These are phyloP conservation scores for Camelus bactrianus DNA, from an alignment of 2,113 vertebrate genomes.

Conservation along the genomic window DNA sequence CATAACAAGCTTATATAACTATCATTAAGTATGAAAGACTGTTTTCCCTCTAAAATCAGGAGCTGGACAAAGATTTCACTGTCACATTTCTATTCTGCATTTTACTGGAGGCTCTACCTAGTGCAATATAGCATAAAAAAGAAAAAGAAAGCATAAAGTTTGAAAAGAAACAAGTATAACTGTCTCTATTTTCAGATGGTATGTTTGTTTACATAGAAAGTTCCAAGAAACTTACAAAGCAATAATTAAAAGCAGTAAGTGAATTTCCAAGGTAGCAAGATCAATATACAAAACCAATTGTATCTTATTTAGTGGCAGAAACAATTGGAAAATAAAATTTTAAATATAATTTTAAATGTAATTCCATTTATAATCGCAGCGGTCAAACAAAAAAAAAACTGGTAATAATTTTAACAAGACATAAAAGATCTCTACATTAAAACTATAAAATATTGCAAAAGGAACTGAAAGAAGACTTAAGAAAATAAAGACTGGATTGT, in stretches of 20 bases:
- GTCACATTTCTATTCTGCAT: background rate
- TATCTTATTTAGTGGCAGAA: background rate
- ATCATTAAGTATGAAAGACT: background rate
- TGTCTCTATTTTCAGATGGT: background rate
- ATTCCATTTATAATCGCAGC: background rate
- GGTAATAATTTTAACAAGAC: background rate
- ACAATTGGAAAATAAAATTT: background rate
- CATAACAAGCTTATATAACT: background rate
- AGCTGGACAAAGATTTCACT: background rate
- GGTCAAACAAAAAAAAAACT: background rate
- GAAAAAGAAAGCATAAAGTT: background rate
- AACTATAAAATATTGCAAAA: background rate
- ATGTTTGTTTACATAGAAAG: background rate
- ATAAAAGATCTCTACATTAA: background rate
- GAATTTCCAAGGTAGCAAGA: background rate
- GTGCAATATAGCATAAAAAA: background rate
- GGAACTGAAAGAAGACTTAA: background rate
- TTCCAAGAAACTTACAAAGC: background rate
- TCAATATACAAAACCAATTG: background rate
- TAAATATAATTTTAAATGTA: background rate
- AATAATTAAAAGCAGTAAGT: conserved; percentile 3
- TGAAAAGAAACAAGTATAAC: background rate
- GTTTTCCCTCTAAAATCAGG: background rate
- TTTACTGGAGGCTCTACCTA: background rate
- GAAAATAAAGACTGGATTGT: background rate